phyloP scores from a whole-genome alignment of 2,797 vertebrate species.

The Syngnathus rostellatus region DNA sequence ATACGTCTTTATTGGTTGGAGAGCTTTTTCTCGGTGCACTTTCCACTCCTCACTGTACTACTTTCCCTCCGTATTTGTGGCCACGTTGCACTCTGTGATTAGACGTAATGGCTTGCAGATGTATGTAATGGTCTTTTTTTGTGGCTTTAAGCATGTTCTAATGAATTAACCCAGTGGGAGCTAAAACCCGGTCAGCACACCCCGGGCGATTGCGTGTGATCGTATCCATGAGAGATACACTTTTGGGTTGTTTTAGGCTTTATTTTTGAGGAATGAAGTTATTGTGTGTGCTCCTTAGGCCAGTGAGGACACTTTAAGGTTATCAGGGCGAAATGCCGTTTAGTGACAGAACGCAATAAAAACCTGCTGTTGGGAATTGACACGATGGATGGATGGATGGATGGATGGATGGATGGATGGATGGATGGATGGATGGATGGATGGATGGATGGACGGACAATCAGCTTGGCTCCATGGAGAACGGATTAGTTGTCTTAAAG shows the following conservation, averaged over 20 bases:
- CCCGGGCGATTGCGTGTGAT: background rate
- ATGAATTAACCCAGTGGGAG: conserved; percentile 38
- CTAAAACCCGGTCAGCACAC: conserved; percentile 19
- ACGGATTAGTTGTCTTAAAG: no score
- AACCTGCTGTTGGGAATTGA: background rate
- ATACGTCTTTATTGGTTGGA: conserved; percentile 29
- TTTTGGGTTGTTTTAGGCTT: background rate
- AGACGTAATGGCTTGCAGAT: conserved; percentile 63
- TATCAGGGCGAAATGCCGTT: background rate
- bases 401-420: no score
- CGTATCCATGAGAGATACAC: no score
- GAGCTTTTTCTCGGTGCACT: conserved; percentile 16
- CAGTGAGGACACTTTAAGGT: background rate
- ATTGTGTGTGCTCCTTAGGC: background rate
- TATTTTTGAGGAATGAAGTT: background rate
- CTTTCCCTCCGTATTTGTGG: conserved; percentile 21
- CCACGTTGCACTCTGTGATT: conserved; percentile 38
- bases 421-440: no score
- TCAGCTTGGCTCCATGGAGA: no score
- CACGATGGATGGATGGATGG: no score
- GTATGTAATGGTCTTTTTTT: conserved; percentile 50
- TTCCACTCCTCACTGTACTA: conserved; percentile 25
- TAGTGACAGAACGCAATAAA: background rate
- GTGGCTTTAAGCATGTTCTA: conserved; percentile 49
- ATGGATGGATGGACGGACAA: no score